phyloP scores from a whole-genome alignment of 1,140 invertebrate genomes.

The Drosophila triauraria region DNA sequence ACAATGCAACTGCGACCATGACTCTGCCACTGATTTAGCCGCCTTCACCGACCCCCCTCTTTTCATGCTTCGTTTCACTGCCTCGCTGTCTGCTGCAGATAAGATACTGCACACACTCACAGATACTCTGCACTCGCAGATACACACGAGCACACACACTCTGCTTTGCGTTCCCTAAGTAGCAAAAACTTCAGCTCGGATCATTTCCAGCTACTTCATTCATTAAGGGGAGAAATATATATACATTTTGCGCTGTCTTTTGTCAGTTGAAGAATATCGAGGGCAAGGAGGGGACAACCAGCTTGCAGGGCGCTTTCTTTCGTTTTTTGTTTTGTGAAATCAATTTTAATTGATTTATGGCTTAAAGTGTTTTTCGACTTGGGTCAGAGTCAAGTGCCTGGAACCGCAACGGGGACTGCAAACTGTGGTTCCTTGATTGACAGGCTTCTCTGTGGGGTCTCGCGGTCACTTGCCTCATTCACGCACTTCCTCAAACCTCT shows the following conservation, averaged over 20 bases:
- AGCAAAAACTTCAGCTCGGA: conserved; percentile 68
- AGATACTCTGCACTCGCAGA: conserved; percentile 6
- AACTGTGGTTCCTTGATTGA: conserved; percentile 63
- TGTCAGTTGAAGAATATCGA: conserved; percentile 40
- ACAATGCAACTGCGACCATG: conserved; percentile 51
- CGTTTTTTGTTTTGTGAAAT: conserved; percentile 41
- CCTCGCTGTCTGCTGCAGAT: conserved; percentile 70
- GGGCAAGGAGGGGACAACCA: background rate
- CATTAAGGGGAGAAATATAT: conserved; percentile 54
- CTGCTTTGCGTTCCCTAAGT: conserved; percentile 59
- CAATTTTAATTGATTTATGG: conserved; percentile 83
- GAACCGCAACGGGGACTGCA: conserved; percentile 23
- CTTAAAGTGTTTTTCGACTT: conserved; percentile 73
- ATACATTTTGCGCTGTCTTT: conserved; percentile 70
- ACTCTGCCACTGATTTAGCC: conserved; percentile 36
- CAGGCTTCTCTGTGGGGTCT: conserved; percentile 57
- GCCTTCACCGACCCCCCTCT: background rate
- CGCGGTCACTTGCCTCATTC: conserved; percentile 20
- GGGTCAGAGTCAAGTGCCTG: conserved; percentile 60
- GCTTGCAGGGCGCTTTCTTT: conserved; percentile 7
- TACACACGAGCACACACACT: conserved; percentile 11
- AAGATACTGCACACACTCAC: conserved; percentile 42
- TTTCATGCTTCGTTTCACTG: conserved; percentile 51
- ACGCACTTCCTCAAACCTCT: conserved; percentile 6
- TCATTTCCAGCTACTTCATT: conserved; percentile 76